Evolutionary conservation across 2,888 invertebrate species (phyloP).

Genomic region (Oxyscelio sp.): DNA sequence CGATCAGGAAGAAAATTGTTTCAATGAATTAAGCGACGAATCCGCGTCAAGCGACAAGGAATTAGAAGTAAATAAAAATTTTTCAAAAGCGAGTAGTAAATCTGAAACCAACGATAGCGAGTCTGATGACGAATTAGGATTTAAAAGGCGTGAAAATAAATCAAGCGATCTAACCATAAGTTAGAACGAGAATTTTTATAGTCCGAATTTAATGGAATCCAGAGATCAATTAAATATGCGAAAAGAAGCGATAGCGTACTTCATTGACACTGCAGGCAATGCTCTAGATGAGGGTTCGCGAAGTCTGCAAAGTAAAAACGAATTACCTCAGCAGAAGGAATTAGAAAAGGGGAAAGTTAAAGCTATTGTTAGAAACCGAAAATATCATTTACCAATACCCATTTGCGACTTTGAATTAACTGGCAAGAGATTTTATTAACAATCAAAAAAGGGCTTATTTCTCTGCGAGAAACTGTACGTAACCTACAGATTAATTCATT

Average conservation of each 20-base stretch:
- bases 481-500: neutral
- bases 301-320: neutral
- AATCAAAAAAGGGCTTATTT: neutral
- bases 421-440: neutral
- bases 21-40: too few species aligned
- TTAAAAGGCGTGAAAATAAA: too few species aligned
- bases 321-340: neutral
- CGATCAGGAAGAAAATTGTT: too few species aligned
- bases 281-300: neutral
- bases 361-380: neutral
- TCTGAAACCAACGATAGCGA: too few species aligned
- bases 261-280: neutral
- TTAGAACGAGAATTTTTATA: too few species aligned
- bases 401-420: neutral
- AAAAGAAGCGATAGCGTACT: slow-evolving; percentile 5
- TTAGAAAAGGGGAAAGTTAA: neutral
- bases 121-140: too few species aligned
- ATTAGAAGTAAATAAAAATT: too few species aligned
- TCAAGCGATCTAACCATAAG: too few species aligned
- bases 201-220: too few species aligned
- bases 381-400: neutral
- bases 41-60: too few species aligned
- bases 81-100: too few species aligned
- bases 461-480: neutral
- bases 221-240: slow-evolving; percentile 1